Percentiles rank a stretch among this genome's conserved stretches.
Evolutionary conservation across 2,888 invertebrate species (phyloP).

Genomic region (Agapostemon virescens): DNA sequence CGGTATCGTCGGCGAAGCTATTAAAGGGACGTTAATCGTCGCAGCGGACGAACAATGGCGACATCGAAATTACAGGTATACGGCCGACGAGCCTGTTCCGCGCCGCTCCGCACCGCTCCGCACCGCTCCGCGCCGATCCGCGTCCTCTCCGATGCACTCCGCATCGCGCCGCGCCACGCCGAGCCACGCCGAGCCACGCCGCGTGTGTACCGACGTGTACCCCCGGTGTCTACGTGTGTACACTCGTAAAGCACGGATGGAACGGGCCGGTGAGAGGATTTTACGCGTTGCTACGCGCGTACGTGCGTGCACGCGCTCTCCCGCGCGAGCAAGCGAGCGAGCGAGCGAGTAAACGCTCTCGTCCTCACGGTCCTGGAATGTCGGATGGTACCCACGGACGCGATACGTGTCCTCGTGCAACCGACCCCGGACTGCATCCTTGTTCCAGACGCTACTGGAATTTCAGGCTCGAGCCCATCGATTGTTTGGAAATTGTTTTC

Average conservation of each 20-base stretch:
- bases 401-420: constrained; percentile 55
- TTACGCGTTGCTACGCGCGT: constrained; percentile 60
- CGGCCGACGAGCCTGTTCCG: constrained; percentile 47
- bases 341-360: constrained; percentile 2
- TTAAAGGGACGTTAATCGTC: constrained; percentile 71
- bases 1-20: constrained; percentile 65
- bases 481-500: constrained; percentile 23
- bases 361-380: constrained; percentile 55
- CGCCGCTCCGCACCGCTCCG: constrained; percentile 16
- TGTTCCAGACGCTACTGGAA: constrained; percentile 32
- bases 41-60: constrained; percentile 68
- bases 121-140: not conserved
- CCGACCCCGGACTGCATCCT: constrained; percentile 21
- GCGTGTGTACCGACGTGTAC: constrained; percentile 25
- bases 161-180: constrained; percentile 8
- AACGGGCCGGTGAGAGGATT: constrained; percentile 52
- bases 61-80: constrained; percentile 71
- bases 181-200: not conserved
- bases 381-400: constrained; percentile 43
- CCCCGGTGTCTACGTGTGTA: constrained; percentile 36
- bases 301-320: constrained; percentile 49
- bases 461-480: constrained; percentile 19
- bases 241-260: constrained; percentile 49
- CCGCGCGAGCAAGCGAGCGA: not conserved
- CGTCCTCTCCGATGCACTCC: constrained; percentile 22